Percentiles rank a stretch among this genome's conserved stretches.
phyloP scores from a whole-genome alignment of 2,888 invertebrate genomes.

The Parascotia fuliginaria region DNA sequence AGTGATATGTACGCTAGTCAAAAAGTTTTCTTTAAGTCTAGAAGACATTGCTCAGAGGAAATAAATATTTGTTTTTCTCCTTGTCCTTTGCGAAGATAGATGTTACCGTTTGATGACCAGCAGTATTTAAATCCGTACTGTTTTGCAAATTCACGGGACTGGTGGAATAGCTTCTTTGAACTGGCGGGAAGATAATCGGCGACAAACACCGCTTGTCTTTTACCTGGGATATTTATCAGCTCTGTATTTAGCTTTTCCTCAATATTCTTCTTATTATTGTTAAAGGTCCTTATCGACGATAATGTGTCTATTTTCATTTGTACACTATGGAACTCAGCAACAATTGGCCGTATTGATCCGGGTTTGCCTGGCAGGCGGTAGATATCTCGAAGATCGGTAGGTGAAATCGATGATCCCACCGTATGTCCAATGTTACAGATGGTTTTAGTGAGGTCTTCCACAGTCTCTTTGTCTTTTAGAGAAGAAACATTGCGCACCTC shows the following conservation, averaged over 20 bases:
- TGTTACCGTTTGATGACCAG: background rate
- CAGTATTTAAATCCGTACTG: slow-evolving; percentile 5
- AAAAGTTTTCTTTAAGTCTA: background rate
- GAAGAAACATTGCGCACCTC: slow-evolving; percentile 2
- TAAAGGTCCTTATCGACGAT: slow-evolving; percentile 1
- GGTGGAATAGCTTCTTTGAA: slow-evolving; percentile 4
- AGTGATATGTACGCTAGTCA: too few species aligned
- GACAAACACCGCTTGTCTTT: background rate
- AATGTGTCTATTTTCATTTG: slow-evolving; percentile 1
- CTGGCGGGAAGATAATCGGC: background rate
- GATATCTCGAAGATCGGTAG: background rate
- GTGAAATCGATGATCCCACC: background rate
- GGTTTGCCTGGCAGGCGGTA: background rate
- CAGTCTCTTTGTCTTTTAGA: background rate
- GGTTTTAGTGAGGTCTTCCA: background rate
- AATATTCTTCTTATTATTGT: background rate
- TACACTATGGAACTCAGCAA: slow-evolving; percentile 3
- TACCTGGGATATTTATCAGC: slow-evolving; percentile 3
- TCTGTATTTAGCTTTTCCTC: slow-evolving; percentile 10
- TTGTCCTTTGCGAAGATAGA: background rate
- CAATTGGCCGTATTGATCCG: slow-evolving; percentile 1
- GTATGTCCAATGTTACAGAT: background rate
- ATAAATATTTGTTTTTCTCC: background rate
- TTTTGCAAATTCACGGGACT: slow-evolving; percentile 8
- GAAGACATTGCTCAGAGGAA: background rate